These are phyloP conservation scores for Metridium senile DNA, from an alignment of 92 coral and sea anemone genomes.

Conservation along the genomic window DNA sequence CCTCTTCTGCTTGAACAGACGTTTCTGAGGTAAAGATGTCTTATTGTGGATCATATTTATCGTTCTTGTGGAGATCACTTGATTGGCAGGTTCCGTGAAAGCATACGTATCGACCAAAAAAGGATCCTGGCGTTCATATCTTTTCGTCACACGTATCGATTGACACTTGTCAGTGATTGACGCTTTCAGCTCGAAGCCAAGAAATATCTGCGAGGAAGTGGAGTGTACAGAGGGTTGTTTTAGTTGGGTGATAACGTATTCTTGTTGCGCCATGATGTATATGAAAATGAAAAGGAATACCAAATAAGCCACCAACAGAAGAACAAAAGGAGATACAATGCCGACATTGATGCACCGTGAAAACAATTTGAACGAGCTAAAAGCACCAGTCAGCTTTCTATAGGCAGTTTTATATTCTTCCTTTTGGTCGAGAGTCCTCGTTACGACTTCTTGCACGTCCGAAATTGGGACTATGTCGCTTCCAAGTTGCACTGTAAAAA, in stretches of 20 bases:
- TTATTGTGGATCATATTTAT: background rate
- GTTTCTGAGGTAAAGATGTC: conserved; percentile 1
- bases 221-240: background rate
- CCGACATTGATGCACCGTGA: background rate
- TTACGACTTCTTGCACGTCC: conserved; percentile 7
- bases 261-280: background rate
- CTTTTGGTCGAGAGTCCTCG: conserved; percentile 7
- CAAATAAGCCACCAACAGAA: background rate
- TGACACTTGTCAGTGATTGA: background rate
- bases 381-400: conserved; percentile 1
- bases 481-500: background rate
- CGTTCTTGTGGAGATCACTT: background rate
- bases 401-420: background rate
- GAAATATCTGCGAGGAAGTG: background rate
- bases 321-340: background rate
- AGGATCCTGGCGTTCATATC: background rate
- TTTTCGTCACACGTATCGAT: background rate
- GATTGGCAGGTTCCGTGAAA: background rate
- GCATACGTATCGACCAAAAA: background rate
- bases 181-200: background rate
- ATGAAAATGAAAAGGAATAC: background rate
- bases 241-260: too few relatives aligned
- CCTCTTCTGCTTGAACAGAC: background rate
- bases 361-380: background rate
- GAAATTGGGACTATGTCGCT: conserved; percentile 17